A percentile compares a stretch with the other conserved stretches of the same genome.
Evolutionary conservation across 2,888 invertebrate species (phyloP).

Genomic region (Agriotes lineatus): DNA sequence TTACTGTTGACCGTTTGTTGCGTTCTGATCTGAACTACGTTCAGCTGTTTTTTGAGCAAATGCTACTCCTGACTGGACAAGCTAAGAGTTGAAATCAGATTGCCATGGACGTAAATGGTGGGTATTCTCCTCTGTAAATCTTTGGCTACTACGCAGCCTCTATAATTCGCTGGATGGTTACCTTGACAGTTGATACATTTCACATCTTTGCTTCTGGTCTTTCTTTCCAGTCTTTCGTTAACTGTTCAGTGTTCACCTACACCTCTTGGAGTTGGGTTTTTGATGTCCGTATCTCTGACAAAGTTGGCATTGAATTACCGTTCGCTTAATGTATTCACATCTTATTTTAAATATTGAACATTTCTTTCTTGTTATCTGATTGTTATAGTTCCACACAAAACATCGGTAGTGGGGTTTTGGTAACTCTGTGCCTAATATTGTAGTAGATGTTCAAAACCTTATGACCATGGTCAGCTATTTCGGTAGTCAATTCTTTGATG

Average conservation of each 20-base stretch:
- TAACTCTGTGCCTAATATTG: not conserved
- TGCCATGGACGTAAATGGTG: not conserved
- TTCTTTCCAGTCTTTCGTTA: slow-evolving; percentile 8
- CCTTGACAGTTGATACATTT: slow-evolving; percentile 3
- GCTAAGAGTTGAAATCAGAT: not conserved
- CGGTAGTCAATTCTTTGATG: slow-evolving; percentile 3
- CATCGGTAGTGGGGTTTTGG: not conserved
- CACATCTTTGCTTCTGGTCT: slow-evolving; percentile 2
- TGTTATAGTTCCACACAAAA: too few relatives aligned
- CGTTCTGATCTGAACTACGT: slow-evolving; percentile 3
- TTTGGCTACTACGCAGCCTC: not conserved
- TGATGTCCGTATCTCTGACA: slow-evolving; percentile 13
- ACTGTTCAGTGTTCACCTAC: slow-evolving; percentile 19
- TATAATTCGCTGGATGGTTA: slow-evolving; percentile 1
- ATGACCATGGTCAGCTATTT: not conserved
- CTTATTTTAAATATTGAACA: too few relatives aligned
- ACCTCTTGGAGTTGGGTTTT: slow-evolving; percentile 15
- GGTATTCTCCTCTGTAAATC: not conserved
- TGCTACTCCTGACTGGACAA: not conserved
- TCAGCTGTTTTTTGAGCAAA: not conserved
- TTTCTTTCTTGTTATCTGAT: too few relatives aligned
- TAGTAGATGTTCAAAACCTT: not conserved
- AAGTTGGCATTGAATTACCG: slow-evolving; percentile 2
- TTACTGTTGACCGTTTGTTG: slow-evolving; percentile 3
- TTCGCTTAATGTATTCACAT: not conserved